These are phyloP conservation scores for Drosophila azteca DNA, from an alignment of 1,140 invertebrate species.

Conservation along the genomic window DNA sequence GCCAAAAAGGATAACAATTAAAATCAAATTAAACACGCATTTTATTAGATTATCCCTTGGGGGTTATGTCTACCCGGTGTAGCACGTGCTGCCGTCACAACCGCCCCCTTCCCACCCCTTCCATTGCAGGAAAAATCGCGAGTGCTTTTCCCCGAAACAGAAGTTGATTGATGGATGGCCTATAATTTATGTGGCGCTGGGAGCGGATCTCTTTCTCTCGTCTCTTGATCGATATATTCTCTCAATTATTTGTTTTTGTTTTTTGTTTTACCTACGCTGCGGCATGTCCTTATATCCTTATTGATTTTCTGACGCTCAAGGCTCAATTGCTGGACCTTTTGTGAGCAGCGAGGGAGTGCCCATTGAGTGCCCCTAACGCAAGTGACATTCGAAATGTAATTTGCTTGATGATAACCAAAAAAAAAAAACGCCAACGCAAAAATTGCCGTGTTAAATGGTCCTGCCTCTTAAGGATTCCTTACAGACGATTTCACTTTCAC, in stretches of 20 bases:
- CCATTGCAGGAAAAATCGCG: constrained; percentile 3
- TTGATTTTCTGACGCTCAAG: too few relatives aligned
- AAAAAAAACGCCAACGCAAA: constrained; percentile 32
- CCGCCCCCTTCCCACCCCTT: neutral
- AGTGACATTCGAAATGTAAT: constrained; percentile 57
- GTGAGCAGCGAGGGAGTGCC: too few relatives aligned
- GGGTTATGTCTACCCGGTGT: constrained; percentile 52
- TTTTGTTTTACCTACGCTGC: too few relatives aligned
- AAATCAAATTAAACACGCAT: constrained; percentile 82
- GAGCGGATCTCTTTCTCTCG: too few relatives aligned
- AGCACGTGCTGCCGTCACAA: constrained; percentile 48
- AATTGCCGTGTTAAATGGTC: constrained; percentile 55
- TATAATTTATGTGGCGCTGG: too few relatives aligned
- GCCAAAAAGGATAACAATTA: constrained; percentile 75
- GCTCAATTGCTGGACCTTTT: too few relatives aligned
- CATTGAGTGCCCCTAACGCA: constrained; percentile 23
- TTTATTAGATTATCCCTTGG: constrained; percentile 78
- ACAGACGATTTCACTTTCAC: constrained; percentile 70
- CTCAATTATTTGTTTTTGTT: too few relatives aligned
- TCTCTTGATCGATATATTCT: too few relatives aligned
- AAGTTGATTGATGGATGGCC: too few relatives aligned
- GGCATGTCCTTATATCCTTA: too few relatives aligned
- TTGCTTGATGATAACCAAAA: constrained; percentile 49
- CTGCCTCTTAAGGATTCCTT: constrained; percentile 42
- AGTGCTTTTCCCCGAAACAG: neutral